phyloP scores from a whole-genome alignment of 2,113 vertebrate genomes.

The Scomber colias region DNA sequence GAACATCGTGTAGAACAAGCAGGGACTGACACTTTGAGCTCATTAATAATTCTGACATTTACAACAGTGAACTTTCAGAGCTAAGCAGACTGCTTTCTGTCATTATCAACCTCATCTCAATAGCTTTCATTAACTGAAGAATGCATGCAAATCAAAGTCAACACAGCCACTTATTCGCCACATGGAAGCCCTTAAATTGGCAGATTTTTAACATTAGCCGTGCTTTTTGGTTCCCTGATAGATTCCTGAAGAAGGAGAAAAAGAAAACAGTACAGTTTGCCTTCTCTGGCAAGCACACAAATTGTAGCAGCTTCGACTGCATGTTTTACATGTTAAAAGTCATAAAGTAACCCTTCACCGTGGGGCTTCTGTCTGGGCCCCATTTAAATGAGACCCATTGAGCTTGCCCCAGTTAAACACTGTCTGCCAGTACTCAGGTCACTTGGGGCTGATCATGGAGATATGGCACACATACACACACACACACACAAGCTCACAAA shows the following conservation, averaged over 20 bases:
- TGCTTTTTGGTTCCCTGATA: slow-evolving; percentile 42
- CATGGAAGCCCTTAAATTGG: slow-evolving; percentile 34
- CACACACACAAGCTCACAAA: slow-evolving; percentile 53
- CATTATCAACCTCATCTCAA: slow-evolving; percentile 65
- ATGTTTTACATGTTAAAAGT: slow-evolving; percentile 71
- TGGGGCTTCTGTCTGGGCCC: slow-evolving; percentile 80
- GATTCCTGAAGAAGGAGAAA: slow-evolving; percentile 35
- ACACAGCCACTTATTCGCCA: slow-evolving; percentile 20
- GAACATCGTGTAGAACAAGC: slow-evolving; percentile 46
- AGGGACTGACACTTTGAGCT: slow-evolving; percentile 42
- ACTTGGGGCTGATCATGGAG: slow-evolving; percentile 77
- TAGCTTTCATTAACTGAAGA: slow-evolving; percentile 57
- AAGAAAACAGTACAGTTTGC: slow-evolving; percentile 28
- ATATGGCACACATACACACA: slow-evolving; percentile 71
- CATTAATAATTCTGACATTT: slow-evolving; percentile 73
- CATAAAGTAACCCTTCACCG: slow-evolving; percentile 77
- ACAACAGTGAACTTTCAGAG: slow-evolving; percentile 64
- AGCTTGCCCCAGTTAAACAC: slow-evolving; percentile 83
- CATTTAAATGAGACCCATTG: slow-evolving; percentile 83
- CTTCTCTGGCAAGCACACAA: slow-evolving; percentile 52
- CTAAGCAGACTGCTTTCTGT: slow-evolving; percentile 46
- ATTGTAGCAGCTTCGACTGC: slow-evolving; percentile 62
- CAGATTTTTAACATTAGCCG: slow-evolving; percentile 47
- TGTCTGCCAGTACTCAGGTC: slow-evolving; percentile 76
- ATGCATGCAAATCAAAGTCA: slow-evolving; percentile 59